Evolutionary conservation across 2,113 vertebrate species (phyloP).

Genomic region (Xiphorhynchus elegans): DNA sequence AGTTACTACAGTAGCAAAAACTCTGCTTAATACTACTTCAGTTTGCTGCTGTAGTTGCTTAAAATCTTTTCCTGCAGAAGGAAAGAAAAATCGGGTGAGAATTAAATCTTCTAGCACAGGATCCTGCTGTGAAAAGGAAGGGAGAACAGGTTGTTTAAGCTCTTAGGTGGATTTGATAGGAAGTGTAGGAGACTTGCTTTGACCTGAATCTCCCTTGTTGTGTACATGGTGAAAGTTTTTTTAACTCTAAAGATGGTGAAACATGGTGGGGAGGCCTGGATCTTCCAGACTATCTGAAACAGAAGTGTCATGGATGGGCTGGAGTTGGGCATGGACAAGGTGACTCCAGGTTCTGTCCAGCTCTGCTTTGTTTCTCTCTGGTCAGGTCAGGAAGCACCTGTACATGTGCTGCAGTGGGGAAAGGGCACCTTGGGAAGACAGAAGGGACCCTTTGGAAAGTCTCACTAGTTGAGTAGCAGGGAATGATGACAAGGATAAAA

Average conservation of each 20-base stretch:
- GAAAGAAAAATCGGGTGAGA: background rate
- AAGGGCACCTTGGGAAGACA: background rate
- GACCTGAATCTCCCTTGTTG: background rate
- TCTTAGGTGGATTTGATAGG: background rate
- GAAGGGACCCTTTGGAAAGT: background rate
- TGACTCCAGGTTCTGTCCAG: background rate
- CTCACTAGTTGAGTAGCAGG: background rate
- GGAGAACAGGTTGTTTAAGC: background rate
- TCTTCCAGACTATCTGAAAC: background rate
- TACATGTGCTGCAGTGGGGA: fast-evolving
- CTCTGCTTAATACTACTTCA: background rate
- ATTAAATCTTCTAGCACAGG: background rate
- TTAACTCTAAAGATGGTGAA: background rate
- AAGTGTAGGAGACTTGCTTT: background rate
- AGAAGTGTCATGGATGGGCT: fast-evolving
- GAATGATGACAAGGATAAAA: background rate
- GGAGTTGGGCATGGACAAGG: background rate
- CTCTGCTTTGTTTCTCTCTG: background rate
- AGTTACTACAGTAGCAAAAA: background rate
- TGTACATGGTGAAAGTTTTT: background rate
- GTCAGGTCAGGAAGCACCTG: background rate
- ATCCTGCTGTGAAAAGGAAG: background rate
- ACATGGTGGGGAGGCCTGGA: background rate
- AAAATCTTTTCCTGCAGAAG: background rate
- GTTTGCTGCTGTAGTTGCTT: background rate